Base-by-base conservation (phyloP, 2,888 invertebrate genomes). In the Sepiola atlantica region DNA sequence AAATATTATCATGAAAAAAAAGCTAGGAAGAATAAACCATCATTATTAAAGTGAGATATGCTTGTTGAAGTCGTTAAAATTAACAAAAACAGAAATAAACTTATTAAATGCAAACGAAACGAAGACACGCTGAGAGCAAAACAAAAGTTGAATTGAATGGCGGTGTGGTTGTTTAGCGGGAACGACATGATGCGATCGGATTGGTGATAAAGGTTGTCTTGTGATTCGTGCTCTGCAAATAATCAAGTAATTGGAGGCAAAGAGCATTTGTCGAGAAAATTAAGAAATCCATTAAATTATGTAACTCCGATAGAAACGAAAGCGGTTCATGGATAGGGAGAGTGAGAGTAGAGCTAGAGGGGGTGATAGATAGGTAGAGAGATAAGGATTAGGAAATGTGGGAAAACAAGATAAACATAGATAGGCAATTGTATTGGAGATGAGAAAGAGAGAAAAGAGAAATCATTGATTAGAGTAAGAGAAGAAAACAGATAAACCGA, bases 241-340 rank as follows among this genome's bases (percentile, higher is more conserved):
- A 77, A 77, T 77, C 77, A 77, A 77, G 14, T 77, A 77, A 77
- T 77, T 77, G 77, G 77, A 77, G n/a, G 77, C n/a, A 77, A 77
- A 77, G 77, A 77, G 28, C 77, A 77, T 77, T 77, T 77, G n/a
- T 28, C n/a, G 77, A 14, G 77, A n/a, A 77, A 77, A 77, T 77
- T 77, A 77, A 28, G 77, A n/a, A 77, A 77, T 77, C 77, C 77
- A 77, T 77, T 77, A 77, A 77, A n/a, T 45, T 45, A 45, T 45
- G n/a, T 18, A 28, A n/a, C n/a, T 2, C 77, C n/a, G 18, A 8
- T 77, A 77, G 28, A 77, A 77, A 77, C n/a, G 10, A 77, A 18
- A 77, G n/a, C 14, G 77, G 10, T 10, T 10, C 14, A n/a, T 14
- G 18, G 20, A 24, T 61, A 61, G n/a, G 77, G n/a, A 77, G 12